These are phyloP conservation scores for Fragum sueziense DNA, from an alignment of 2,888 invertebrate genomes.

Conservation along the genomic window DNA sequence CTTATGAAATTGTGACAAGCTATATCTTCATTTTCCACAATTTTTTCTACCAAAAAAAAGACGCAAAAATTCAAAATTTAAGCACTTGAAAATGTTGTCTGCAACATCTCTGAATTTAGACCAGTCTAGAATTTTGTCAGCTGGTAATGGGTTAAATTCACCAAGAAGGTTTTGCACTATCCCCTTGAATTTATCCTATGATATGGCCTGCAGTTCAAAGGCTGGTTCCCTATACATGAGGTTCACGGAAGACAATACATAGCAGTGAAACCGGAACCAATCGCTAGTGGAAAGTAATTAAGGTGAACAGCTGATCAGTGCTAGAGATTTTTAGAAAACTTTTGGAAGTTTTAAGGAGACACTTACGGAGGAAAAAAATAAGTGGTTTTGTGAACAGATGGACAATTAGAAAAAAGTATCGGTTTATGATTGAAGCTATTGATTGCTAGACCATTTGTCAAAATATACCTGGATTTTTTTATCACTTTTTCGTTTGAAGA, in stretches of 20 bases:
- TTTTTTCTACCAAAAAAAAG: too few species aligned
- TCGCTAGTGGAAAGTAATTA: neutral
- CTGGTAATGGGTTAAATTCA: too few species aligned
- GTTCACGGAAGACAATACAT: slow-evolving; percentile 3
- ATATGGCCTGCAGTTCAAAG: slow-evolving; percentile 7
- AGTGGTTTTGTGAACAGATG: neutral
- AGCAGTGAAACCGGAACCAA: neutral
- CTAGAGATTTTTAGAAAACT: slow-evolving; percentile 5
- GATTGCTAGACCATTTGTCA: too few species aligned
- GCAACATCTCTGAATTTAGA: too few species aligned
- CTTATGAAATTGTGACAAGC: too few species aligned
- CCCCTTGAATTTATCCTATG: too few species aligned
- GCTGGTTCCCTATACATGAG: neutral
- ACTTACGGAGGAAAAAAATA: neutral
- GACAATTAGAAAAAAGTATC: neutral
- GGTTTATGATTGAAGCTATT: too few species aligned
- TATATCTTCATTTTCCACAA: too few species aligned
- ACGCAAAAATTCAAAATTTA: too few species aligned
- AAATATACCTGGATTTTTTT: neutral
- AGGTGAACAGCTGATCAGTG: slow-evolving; percentile 6
- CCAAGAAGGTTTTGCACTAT: too few species aligned
- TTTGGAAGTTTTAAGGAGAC: neutral
- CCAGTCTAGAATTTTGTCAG: too few species aligned
- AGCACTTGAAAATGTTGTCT: too few species aligned
- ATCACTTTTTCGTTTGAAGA: neutral